Evolutionary conservation across 1,140 invertebrate genomes (phyloP), one percentile per base, ranked within the genome.

Genomic region (Drosophila prosaltans): DNA sequence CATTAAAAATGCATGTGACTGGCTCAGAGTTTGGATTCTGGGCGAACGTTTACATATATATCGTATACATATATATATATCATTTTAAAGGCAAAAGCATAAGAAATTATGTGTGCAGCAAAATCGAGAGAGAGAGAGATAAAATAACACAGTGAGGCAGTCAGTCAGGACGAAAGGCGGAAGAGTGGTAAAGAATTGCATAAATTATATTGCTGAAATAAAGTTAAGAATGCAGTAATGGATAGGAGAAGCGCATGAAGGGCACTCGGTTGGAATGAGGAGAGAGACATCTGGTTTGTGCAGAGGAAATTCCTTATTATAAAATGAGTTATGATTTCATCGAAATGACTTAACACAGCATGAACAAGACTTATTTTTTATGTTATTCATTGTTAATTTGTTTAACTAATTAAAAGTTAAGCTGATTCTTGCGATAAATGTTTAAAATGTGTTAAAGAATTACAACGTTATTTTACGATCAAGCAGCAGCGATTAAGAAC

Each of bases 1-100:
- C 83, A 80, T 89, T 80, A 88, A 89, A 74, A 83, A 88, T 88
- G 71, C 76, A 83, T 77, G 62, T 9, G 40, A 65, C 45, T 51
- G 45, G 8, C 45, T 51, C 45, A 10, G 45, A 26, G n/a, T 26
- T 24, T 51, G 45, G 21, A 21, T 51, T 51, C 45, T 24, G 21
- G 45, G 45, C 9, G 8, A 70, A 76, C 58, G 57, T 36, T 36
- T n/a, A 11, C 41, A 45, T 63, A 69, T 74, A 66, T 71, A 79
- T 69, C 28, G 28, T 21, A 5, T 79, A 66, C 57, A 69, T 64
- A 45, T 63, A 69, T 72, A 79, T 69, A 76, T 67, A 71, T 57
- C 73, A 77, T 48, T 70, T 61, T 16, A 11, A 24, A 41, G 24
- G 16, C 40, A 54, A 61, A 66, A 45, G 28, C 9, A 39, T 6